A percentile compares a stretch with the other conserved stretches of the same genome.
These are phyloP conservation scores for Fregetta grallaria DNA, from an alignment of 2,113 vertebrate genomes.

Conservation along the genomic window DNA sequence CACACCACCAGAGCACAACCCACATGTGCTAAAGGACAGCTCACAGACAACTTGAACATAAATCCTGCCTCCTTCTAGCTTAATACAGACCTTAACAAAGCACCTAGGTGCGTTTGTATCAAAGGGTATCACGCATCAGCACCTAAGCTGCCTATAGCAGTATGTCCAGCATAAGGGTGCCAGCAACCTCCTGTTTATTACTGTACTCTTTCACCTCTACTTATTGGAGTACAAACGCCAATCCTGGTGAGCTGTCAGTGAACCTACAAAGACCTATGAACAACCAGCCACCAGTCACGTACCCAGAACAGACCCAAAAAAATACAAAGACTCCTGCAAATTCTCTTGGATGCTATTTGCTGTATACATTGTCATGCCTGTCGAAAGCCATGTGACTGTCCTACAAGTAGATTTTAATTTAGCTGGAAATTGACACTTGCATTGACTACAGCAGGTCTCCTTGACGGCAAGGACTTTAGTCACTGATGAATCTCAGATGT, in stretches of 20 bases:
- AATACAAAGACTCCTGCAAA: not conserved
- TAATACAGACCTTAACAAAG: not conserved
- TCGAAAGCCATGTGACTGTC: not conserved
- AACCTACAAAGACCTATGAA: not conserved
- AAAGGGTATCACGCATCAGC: not conserved
- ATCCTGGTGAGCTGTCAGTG: not conserved
- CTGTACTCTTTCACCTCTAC: not conserved
- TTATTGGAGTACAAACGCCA: not conserved
- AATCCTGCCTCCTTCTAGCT: not conserved
- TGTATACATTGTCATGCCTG: not conserved
- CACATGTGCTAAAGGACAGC: not conserved
- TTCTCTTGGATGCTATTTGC: not conserved
- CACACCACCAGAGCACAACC: not conserved
- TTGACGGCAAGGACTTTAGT: not conserved
- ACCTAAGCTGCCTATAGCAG: not conserved
- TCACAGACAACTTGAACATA: not conserved
- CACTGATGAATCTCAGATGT: not conserved
- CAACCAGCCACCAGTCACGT: fast-evolving
- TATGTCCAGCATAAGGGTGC: not conserved
- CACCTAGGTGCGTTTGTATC: not conserved
- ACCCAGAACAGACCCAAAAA: not conserved
- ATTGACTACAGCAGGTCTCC: not conserved
- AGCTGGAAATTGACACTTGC: not conserved
- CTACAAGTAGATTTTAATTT: not conserved
- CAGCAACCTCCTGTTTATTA: not conserved